Evolutionary conservation across 2,888 invertebrate species (phyloP), one percentile per base, ranked within the genome.

Genomic region (Drosophila paracracens): DNA sequence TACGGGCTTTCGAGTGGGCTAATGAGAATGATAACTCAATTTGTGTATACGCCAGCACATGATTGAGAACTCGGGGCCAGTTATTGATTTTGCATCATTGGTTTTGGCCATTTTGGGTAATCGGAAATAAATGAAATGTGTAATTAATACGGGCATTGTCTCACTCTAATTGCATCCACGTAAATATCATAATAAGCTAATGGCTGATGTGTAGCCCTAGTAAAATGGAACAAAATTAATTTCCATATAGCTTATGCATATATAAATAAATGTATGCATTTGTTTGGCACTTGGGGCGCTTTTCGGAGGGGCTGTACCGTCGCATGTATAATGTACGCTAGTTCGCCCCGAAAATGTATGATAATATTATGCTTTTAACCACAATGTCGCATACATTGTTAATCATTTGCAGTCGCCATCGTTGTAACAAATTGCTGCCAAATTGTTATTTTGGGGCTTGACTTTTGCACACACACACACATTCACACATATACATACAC

Each of bases 371-470:
- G 84, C 81, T 79, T 81, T 89, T 83, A 84, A 83, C 89, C 82
- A 81, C 85, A 87, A 89, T 80, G 83, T 85, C 83, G 81, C 75
- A 76, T 81, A 85, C 83, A 85, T 87, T 87, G 87, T 87, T 87
- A 89, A 89, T 87, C 88, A 87, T 87, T 83, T 87, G 85, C 87
- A 89, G 87, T 88, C 78, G 82, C 89, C 82, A 72, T 64, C 60
- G 67, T 81, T 88, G 89, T 80, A 80, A 85, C 89, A 88, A 87
- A 87, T 89, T 83, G 89, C 80, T 85, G 85, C 82, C 89, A 87
- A 89, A 87, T 80, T 89, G 82, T 85, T 89, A 83, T 88, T 85
- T 80, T 82, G 72, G 83, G 79, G 79, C 79, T 75, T 78, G 77
- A 78, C 77, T 78, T 71, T 78, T 64, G 58, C 66, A 64, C 74